Base-by-base conservation (phyloP, 2,888 invertebrate species). In the Cephalotes varians region DNA sequence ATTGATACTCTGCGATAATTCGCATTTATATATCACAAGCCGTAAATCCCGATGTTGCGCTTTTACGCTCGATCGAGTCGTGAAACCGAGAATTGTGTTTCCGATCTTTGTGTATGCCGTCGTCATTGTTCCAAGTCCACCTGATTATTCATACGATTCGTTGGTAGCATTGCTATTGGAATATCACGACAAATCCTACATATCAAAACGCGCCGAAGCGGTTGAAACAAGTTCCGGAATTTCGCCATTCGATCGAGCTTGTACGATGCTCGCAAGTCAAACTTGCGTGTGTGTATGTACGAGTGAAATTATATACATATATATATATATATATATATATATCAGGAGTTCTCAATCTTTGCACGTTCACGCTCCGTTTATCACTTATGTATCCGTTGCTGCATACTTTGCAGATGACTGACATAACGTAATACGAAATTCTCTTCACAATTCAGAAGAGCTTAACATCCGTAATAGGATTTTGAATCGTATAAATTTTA, bases 131-230 rank as follows among this genome's bases (percentile, higher is more conserved):
- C 12, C 77, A 77, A 69, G 69, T 69, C 44, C 21, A 44, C 69
- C 65, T 65, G 77, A 77, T 77, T 77, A 77, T 77, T 77, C 44
- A 77, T 69, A 69, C 44, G 21, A 56, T 56, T 77, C 31, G 12
- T 77, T 67, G 18, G 62, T 76, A 31, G 34, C 28, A 56, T 54
- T 60, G 51, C 28, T 65, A 65, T 54, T 37, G 40, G 56, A 77
- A 77, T 56, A 56, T 65, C 56, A 31, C 56, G 56, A 44, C 77
- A 77, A 77, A 77, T 69, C 69, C 44, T 77, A 69, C 69, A 37
- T 76, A 37, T 77, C 54, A 40, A 69, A 67, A 21, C 67, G n/a
- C 31, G n/a, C 21, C 21, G 56, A 34, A 44, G 56, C 28, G 77
- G 31, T 51, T 31, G 64, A 6, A 49, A 47, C 71, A 64, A 79